Base-by-base conservation (phyloP, 2,797 vertebrate species). In the Tokudaia tokunoshimensis region DNA sequence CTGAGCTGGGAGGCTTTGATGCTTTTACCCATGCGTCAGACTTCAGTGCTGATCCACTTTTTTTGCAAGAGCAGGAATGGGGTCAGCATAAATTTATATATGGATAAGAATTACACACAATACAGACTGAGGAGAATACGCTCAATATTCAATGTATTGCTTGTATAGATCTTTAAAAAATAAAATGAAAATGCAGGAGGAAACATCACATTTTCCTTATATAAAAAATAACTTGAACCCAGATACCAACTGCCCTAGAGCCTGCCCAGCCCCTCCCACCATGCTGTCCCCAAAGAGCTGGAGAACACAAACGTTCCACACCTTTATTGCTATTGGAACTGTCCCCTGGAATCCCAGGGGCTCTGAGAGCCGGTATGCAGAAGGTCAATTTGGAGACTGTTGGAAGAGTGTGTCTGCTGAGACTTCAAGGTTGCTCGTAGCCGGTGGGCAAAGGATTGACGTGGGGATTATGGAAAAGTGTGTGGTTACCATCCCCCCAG, bases 401-500 rank as follows among this genome's bases (percentile, higher is more conserved):
- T 99, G 99, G 98, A 99, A 99, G 17, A 99, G 96, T 1, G 97
- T 9, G 34, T 34, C 44, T 0, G 2, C 97, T 3, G 98, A 97
- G 99, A 98, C 37, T 98, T 98, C 52, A 98, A 75, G 37, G 47
- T 50, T 97, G 14, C 63, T 99, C 99, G 0, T 98, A 99, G 85
- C 99, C 99, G 0, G 98, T 98, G 5, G 99, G 99, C 78, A 99
- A 98, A 75, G 99, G 0, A 34, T 99, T 99, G 94, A 98, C n/a
- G 76, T 98, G 99, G 44, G 98, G 0, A 91, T 99, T 99, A 98
- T 99, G 99, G 98, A 99, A 99, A 17, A 99, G 96, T 1, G 98
- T 96, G 97, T 99, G 99, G 98, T 99, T 99, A 52, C 99, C 99
- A 74, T 99, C 99, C 2, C 99, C 99, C 99, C 99, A 99, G 5